Evolutionary conservation across 2,113 vertebrate genomes (phyloP).

Genomic region (Athene noctua): DNA sequence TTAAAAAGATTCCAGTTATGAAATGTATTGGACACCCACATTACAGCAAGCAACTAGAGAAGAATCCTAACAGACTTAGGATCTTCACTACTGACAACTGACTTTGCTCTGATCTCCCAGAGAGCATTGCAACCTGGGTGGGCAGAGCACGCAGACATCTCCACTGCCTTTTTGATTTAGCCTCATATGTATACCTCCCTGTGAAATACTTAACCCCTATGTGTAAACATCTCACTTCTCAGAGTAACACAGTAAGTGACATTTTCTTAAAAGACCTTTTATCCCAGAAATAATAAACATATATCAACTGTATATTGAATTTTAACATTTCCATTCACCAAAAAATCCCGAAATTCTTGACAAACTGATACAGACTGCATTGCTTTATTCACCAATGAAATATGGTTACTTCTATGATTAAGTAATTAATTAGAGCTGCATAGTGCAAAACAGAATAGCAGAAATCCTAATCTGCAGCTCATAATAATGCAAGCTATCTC

Average conservation of each 20-base stretch:
- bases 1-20: neutral
- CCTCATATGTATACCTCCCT: neutral
- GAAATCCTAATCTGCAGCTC: neutral
- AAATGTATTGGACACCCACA: neutral
- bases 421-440: constrained; percentile 15
- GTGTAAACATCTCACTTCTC: neutral
- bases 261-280: constrained; percentile 1
- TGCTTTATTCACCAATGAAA: neutral
- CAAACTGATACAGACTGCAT: neutral
- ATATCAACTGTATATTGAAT: neutral
- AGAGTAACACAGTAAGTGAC: neutral
- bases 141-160: neutral
- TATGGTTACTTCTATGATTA: neutral
- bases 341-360: neutral
- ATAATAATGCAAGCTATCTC: neutral
- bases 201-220: neutral
- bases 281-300: neutral
- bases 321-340: neutral
- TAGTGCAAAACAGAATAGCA: neutral
- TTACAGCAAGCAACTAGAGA: neutral
- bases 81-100: neutral
- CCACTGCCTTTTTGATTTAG: neutral
- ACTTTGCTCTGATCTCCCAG: neutral
- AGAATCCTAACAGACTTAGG: neutral
- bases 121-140: neutral